Conservation (phyloP, 1,140 invertebrate species). For the Cryptotermes secundus region DNA sequence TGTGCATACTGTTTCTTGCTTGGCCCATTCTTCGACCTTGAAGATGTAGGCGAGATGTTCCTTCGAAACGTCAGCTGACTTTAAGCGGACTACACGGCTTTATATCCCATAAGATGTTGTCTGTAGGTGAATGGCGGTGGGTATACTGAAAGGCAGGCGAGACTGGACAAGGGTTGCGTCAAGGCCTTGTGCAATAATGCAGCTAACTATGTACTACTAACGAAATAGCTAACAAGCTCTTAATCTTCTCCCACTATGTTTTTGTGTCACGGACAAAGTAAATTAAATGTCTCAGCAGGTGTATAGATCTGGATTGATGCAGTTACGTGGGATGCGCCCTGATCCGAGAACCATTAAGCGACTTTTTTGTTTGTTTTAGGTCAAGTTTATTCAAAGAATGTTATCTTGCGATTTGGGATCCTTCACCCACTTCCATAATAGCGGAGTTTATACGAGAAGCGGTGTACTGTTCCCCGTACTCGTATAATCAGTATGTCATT, state of each 20-base stretch:
- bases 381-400: constrained; percentile 1
- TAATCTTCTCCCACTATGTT: not conserved
- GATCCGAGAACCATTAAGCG: not conserved
- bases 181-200: not conserved
- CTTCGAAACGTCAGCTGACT: no score
- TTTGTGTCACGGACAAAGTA: constrained; percentile 12
- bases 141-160: not conserved
- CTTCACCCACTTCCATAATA: not conserved
- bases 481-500: not conserved
- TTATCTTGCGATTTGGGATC: not conserved
- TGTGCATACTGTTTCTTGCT: no score
- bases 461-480: not conserved
- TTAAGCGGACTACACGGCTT: no score
- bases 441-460: not conserved
- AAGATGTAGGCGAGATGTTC: no score
- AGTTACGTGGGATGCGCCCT: not conserved
- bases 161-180: not conserved
- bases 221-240: not conserved
- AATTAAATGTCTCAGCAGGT: not conserved
- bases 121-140: no score
- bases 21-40: no score
- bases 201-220: not conserved
- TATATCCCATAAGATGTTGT: no score
- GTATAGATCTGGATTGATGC: not conserved
- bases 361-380: not conserved